A percentile compares a stretch with the other conserved stretches of the same genome.
Evolutionary conservation across 2,888 invertebrate genomes (phyloP).

Genomic region (Torymus aiolomorphi): DNA sequence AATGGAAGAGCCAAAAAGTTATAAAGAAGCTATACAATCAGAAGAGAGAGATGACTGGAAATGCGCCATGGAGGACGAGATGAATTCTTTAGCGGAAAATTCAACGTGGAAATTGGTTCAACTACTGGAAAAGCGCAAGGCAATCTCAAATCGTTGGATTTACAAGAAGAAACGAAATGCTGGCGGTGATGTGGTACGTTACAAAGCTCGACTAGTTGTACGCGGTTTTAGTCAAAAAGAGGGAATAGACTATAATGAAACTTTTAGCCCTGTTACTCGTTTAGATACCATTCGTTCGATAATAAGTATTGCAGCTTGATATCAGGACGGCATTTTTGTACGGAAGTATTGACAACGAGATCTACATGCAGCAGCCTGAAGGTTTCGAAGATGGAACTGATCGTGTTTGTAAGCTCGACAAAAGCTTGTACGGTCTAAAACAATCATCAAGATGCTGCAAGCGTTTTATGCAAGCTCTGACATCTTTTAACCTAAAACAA

Average conservation of each 20-base stretch:
- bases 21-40: not conserved
- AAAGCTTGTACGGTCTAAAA: conserved; percentile 52
- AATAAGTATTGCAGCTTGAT: conserved; percentile 48
- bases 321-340: conserved; percentile 55
- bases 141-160: conserved; percentile 47
- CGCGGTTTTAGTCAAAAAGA: conserved; percentile 57
- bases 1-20: not conserved
- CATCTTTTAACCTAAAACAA: conserved; percentile 26
- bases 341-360: conserved; percentile 46
- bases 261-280: conserved; percentile 59
- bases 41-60: no score
- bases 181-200: conserved; percentile 40
- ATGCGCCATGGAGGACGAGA: not conserved
- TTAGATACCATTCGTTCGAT: conserved; percentile 40
- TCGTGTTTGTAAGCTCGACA: conserved; percentile 46
- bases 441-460: conserved; percentile 51
- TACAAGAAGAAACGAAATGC: conserved; percentile 24
- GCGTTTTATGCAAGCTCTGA: conserved; percentile 38
- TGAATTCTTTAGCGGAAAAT: conserved; percentile 1
- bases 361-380: conserved; percentile 56
- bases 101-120: conserved; percentile 22
- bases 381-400: conserved; percentile 43
- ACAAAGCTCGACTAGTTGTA: conserved; percentile 51
- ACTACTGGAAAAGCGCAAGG: conserved; percentile 34
- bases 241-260: conserved; percentile 64